Percentiles rank a stretch among this genome's conserved stretches.
Evolutionary conservation across 2,888 invertebrate species (phyloP).

Genomic region (Apodemia mormo): DNA sequence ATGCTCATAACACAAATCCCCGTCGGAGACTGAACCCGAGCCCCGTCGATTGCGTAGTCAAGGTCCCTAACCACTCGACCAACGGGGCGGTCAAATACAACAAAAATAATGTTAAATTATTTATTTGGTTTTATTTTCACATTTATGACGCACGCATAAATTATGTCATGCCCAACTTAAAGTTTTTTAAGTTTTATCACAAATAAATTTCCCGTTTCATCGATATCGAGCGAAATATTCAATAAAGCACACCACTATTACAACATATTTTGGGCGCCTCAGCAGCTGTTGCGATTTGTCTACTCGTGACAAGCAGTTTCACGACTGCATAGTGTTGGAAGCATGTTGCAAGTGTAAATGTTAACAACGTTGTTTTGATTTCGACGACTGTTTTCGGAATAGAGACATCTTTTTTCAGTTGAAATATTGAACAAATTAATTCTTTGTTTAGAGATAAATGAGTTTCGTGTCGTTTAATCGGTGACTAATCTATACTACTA

Average conservation of each 20-base stretch:
- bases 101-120: too few species aligned
- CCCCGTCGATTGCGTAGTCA: too few species aligned
- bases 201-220: neutral
- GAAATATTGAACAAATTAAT: slow-evolving; percentile 35
- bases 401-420: slow-evolving; percentile 38
- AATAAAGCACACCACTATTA: slow-evolving; percentile 27
- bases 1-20: too few species aligned
- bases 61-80: too few species aligned
- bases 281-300: slow-evolving; percentile 71
- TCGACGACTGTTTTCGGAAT: slow-evolving; percentile 61
- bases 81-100: too few species aligned
- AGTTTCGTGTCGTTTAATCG: too few species aligned
- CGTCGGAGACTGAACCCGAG: too few species aligned
- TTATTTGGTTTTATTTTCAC: too few species aligned
- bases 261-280: slow-evolving; percentile 42
- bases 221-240: neutral
- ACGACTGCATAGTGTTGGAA: slow-evolving; percentile 35
- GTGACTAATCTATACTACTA: too few species aligned
- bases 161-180: too few species aligned
- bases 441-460: slow-evolving; percentile 18
- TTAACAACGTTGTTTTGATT: slow-evolving; percentile 79
- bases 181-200: too few species aligned
- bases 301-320: slow-evolving; percentile 45
- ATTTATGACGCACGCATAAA: too few species aligned
- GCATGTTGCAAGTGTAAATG: slow-evolving; percentile 53